A percentile compares a stretch with the other conserved stretches of the same genome.
Evolutionary conservation across 2,888 invertebrate genomes (phyloP).

Genomic region (Drosophila subquinaria): DNA sequence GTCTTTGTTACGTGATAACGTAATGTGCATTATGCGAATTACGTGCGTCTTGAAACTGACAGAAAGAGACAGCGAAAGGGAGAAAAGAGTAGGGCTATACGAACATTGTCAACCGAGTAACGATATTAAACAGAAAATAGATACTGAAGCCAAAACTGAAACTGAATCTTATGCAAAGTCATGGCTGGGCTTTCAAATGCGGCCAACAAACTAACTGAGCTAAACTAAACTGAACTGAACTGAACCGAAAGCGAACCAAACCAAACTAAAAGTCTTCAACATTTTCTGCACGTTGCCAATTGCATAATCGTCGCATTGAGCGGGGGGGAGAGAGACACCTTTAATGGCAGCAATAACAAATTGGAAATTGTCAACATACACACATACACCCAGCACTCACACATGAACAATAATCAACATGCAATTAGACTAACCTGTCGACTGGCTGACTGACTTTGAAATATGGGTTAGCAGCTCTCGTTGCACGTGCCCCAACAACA

Average conservation of each 20-base stretch:
- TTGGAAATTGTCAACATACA: slow-evolving; percentile 74
- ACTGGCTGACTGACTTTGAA: slow-evolving; percentile 78
- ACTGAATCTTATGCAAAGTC: slow-evolving; percentile 79
- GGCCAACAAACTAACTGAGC: slow-evolving; percentile 54
- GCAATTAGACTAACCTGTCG: slow-evolving; percentile 77
- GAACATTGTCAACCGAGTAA: slow-evolving; percentile 60
- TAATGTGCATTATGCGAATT: slow-evolving; percentile 73
- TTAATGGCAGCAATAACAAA: slow-evolving; percentile 69
- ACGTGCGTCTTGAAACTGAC: slow-evolving; percentile 60
- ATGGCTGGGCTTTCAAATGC: slow-evolving; percentile 68
- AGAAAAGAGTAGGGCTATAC: slow-evolving; percentile 14
- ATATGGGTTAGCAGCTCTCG: slow-evolving; percentile 71
- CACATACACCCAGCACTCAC: slow-evolving; percentile 1
- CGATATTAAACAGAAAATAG: slow-evolving; percentile 30
- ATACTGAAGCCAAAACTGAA: slow-evolving; percentile 32
- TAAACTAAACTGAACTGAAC: slow-evolving; percentile 14
- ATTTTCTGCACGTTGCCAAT: slow-evolving; percentile 79
- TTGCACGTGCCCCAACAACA: slow-evolving; percentile 32
- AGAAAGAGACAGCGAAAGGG: slow-evolving; percentile 10
- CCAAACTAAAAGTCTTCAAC: slow-evolving; percentile 53
- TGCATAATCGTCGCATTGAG: slow-evolving; percentile 59
- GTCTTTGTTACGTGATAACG: slow-evolving; percentile 60
- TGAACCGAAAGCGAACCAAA: slow-evolving; percentile 55
- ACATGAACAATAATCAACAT: slow-evolving; percentile 62
- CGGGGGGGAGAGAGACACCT: slow-evolving; percentile 60